These are phyloP conservation scores for Caprella mutica DNA, from an alignment of 2,888 invertebrate genomes.

Conservation along the genomic window DNA sequence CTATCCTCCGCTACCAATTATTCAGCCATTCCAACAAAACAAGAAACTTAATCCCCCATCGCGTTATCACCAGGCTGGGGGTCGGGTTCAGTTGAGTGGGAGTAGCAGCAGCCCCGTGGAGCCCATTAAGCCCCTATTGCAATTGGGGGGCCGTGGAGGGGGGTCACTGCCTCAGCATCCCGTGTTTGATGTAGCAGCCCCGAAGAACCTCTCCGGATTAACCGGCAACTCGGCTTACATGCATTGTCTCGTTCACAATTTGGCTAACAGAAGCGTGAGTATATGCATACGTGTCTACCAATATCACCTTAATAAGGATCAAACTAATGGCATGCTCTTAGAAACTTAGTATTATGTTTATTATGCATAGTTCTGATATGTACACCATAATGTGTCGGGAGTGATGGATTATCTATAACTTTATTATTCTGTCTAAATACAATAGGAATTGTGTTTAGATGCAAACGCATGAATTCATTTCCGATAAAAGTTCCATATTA, in stretches of 20 bases:
- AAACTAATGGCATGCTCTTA: no score
- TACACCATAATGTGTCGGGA: no score
- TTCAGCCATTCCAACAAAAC: conserved; percentile 7
- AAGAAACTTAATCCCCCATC: background rate
- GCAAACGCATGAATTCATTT: no score
- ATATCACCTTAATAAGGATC: no score
- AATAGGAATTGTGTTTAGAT: no score
- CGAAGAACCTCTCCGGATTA: conserved; percentile 22
- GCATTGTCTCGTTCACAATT: conserved; percentile 31
- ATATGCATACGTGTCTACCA: no score
- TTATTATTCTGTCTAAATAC: no score
- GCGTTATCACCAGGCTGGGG: background rate
- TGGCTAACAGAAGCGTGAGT: conserved; percentile 31
- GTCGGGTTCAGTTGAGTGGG: conserved; percentile 16
- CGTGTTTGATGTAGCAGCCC: conserved; percentile 30
- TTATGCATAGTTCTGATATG: no score
- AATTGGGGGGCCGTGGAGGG: conserved; percentile 14
- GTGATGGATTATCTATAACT: no score
- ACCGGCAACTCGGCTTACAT: conserved; percentile 28
- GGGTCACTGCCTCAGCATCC: conserved; percentile 23
- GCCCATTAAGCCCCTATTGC: conserved; percentile 27
- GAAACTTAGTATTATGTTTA: no score
- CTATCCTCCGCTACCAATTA: conserved; percentile 1
- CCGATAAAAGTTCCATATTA: no score
- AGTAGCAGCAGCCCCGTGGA: conserved; percentile 28